These are phyloP conservation scores for Cepaea nemoralis DNA, from an alignment of 1,140 invertebrate species.

Conservation along the genomic window DNA sequence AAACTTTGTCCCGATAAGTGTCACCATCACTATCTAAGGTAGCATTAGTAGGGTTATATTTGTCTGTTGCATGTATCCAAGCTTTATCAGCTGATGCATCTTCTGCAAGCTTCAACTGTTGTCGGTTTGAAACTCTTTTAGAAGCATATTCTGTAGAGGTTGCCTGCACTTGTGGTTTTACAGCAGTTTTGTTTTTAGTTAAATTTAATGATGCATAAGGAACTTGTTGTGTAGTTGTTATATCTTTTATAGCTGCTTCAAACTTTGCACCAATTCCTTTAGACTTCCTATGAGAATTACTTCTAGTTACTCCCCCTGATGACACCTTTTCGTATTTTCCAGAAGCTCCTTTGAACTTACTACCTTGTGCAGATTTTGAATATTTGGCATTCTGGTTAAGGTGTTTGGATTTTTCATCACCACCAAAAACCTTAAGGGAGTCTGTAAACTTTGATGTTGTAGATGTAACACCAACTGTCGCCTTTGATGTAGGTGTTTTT, in stretches of 20 bases:
- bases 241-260: slow-evolving; percentile 1
- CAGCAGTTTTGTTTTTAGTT: not conserved
- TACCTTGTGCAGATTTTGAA: not conserved
- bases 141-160: not conserved
- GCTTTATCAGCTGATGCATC: not conserved
- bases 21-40: not conserved
- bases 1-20: not conserved
- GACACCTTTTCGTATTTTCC: not conserved
- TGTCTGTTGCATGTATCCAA: not conserved
- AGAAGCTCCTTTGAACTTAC: not conserved
- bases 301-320: not conserved
- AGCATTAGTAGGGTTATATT: not conserved
- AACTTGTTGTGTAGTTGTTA: not conserved
- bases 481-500: not conserved
- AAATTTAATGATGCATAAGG: not conserved
- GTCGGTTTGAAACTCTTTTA: not conserved
- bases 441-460: not conserved
- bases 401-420: not conserved
- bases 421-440: not conserved
- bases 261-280: not conserved
- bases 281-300: not conserved
- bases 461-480: not conserved
- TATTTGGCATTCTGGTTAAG: not conserved
- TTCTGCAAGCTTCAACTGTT: not conserved
- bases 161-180: not conserved